A percentile compares a stretch with the other conserved stretches of the same genome.
Conservation (phyloP, 2,113 vertebrate genomes). For the Chelonoidis abingdonii region DNA sequence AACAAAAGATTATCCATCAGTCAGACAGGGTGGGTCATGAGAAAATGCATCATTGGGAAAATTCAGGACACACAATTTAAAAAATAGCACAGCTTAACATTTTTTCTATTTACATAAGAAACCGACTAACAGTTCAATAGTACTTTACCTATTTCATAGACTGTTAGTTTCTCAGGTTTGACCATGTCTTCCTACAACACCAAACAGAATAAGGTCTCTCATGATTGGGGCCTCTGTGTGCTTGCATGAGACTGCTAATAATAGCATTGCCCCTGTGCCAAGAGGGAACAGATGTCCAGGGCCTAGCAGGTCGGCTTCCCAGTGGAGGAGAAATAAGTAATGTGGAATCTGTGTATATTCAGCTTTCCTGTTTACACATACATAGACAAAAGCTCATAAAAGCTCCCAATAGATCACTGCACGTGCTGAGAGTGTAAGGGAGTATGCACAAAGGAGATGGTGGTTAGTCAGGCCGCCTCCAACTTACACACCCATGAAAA, state of each 20-base stretch:
- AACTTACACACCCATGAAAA: background rate
- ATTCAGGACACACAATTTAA: background rate
- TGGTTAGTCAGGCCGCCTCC: background rate
- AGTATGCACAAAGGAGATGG: background rate
- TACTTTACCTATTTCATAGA: background rate
- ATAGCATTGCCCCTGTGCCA: background rate
- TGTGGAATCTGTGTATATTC: background rate
- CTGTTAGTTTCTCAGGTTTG: background rate
- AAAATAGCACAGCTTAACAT: background rate
- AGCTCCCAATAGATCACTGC: background rate
- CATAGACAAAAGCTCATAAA: background rate
- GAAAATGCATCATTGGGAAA: background rate
- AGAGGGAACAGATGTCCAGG: background rate
- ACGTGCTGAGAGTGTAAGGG: background rate
- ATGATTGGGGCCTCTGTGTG: background rate
- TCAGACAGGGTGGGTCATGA: background rate
- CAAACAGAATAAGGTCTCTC: background rate
- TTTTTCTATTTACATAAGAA: background rate
- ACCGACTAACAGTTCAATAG: background rate
- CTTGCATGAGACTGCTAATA: background rate
- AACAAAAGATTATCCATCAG: too few species aligned
- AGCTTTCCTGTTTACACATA: background rate
- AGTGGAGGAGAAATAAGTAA: background rate
- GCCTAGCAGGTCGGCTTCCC: background rate
- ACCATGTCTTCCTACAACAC: background rate